phyloP scores from a whole-genome alignment of 2,888 invertebrate species.

The Mesorhabditis sp. region DNA sequence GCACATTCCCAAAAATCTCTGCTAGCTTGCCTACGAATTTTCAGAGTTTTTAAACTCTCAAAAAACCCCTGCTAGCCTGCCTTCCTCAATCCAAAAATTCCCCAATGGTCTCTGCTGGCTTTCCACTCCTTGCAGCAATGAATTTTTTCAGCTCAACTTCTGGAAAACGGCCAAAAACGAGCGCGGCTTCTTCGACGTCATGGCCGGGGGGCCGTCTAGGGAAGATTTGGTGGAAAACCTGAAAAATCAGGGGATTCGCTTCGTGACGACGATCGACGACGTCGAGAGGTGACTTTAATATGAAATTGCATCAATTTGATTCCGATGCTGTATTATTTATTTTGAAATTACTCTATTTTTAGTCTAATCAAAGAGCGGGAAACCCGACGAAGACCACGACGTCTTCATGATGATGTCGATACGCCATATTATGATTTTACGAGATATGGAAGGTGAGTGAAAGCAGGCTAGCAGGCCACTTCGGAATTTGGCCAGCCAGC shows the following conservation, averaged over 20 bases:
- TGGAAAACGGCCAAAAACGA: constrained; percentile 66
- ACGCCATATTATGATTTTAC: constrained; percentile 28
- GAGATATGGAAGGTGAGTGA: constrained; percentile 28
- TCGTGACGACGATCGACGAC: constrained; percentile 48
- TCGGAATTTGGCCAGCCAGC: too few relatives aligned
- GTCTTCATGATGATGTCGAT: constrained; percentile 25
- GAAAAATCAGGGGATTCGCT: constrained; percentile 25
- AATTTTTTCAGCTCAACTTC: constrained; percentile 62
- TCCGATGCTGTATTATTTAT: not conserved
- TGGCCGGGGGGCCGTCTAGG: constrained; percentile 68
- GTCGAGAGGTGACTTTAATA: constrained; percentile 44
- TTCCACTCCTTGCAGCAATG: too few relatives aligned
- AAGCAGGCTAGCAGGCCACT: too few relatives aligned
- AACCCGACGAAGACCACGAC: constrained; percentile 13
- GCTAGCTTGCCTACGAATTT: too few relatives aligned
- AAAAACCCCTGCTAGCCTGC: not conserved
- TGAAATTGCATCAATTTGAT: not conserved
- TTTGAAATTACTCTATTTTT: not conserved
- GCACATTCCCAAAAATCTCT: too few relatives aligned
- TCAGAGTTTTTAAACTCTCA: not conserved
- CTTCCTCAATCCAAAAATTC: not conserved
- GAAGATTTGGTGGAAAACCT: constrained; percentile 26
- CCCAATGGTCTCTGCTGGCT: too few relatives aligned
- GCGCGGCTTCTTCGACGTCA: constrained; percentile 67
- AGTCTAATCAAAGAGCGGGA: constrained; percentile 18